Base-by-base conservation (phyloP, 2,797 vertebrate species). In the Eidolon dupreanum region DNA sequence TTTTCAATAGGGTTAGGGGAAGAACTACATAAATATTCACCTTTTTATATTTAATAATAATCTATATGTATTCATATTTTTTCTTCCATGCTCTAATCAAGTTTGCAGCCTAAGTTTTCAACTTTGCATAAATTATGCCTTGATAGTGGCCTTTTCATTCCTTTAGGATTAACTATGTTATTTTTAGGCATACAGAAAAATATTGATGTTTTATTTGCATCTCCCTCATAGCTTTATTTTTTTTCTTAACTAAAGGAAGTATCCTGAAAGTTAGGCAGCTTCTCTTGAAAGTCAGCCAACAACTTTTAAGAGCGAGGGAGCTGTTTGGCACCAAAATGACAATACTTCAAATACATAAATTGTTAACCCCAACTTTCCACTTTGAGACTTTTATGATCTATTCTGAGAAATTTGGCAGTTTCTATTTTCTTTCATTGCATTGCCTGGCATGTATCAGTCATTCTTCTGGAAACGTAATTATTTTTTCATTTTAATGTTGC, bases 281-380 rank as follows among this genome's bases (percentile, higher is more conserved):
- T 91, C 78, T 90, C 71, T 92, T 92, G 87, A 96, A 92, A 91
- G 38, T 86, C 70, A 92, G 31, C 33, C 74, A 95, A 65, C 38
- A 91, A 51, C 16, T 78, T 93, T 95, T 79, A 38, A 95, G 78
- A 93, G 49, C 88, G 78, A 82, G 77, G 74, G 46, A 77, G 19
- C 15, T 63, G 3, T 70, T 84, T 95, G 57, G 38, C 65, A 82
- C 12, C 61, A 43, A 83, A 75, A 75, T 70, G 55, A 65, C 24
- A 89, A 63, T 41, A 33, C 28, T 91, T 89, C 33, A 79, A 70
- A 79, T 28, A 77, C 28, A 57, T 73, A 68, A 85, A 41, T n/a
- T 90, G 55, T 51, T 63, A 53, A 55, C 41, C 57, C 19, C 49
- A 82, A 7, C 22, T 93, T 85, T 3, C 51, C 61, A 61, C 53